Evolutionary conservation across 2,113 vertebrate species (phyloP).

Genomic region (Rhinichthys klamathensis): DNA sequence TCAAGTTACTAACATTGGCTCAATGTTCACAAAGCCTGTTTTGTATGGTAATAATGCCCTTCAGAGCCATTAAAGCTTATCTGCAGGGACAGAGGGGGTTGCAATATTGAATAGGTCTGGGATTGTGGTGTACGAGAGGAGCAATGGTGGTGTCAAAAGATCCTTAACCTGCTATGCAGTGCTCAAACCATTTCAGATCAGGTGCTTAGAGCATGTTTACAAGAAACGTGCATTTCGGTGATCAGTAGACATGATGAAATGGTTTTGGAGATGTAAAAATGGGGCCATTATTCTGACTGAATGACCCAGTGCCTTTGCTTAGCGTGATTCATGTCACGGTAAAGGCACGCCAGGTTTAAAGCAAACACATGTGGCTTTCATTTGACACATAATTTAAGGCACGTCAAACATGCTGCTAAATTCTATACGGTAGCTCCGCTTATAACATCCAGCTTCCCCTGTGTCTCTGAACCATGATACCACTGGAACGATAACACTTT

Average conservation of each 20-base stretch:
- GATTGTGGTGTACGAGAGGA: slow-evolving; percentile 58
- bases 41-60: slow-evolving; percentile 67
- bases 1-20: slow-evolving; percentile 67
- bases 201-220: background rate
- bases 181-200: slow-evolving; percentile 6
- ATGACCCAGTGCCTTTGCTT: background rate
- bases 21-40: slow-evolving; percentile 72
- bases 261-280: slow-evolving; percentile 38
- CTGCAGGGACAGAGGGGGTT: slow-evolving; percentile 44
- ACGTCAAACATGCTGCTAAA: slow-evolving; percentile 36
- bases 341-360: slow-evolving; percentile 35
- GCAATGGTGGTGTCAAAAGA: slow-evolving; percentile 62
- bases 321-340: slow-evolving; percentile 12
- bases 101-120: slow-evolving; percentile 61
- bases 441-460: slow-evolving; percentile 17
- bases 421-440: slow-evolving; percentile 4
- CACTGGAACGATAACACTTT: slow-evolving; percentile 29
- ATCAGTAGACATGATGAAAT: background rate
- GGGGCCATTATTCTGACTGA: slow-evolving; percentile 40
- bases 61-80: slow-evolving; percentile 65
- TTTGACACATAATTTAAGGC: slow-evolving; percentile 42
- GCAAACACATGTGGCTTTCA: slow-evolving; percentile 21
- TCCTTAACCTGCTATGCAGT: slow-evolving; percentile 13
- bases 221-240: background rate
- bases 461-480: slow-evolving; percentile 18